Percentiles rank a stretch among this genome's conserved stretches.
Evolutionary conservation across 2,797 vertebrate genomes (phyloP).

Genomic region (Cirrhinus molitorella): DNA sequence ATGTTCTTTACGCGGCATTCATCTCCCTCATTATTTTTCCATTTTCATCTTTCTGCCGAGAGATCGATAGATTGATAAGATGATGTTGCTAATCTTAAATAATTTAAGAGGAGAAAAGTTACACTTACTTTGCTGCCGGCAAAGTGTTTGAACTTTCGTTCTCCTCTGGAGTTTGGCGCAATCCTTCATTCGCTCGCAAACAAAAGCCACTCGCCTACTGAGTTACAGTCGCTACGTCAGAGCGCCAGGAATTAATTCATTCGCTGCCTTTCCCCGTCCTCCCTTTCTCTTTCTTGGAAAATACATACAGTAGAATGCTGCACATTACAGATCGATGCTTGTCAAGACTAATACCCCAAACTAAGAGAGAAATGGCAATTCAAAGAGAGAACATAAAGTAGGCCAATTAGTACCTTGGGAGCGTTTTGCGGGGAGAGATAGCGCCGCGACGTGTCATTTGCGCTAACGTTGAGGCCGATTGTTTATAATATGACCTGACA

Average conservation of each 20-base stretch:
- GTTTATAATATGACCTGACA: slow-evolving; percentile 88
- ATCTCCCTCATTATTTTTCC: slow-evolving; percentile 87
- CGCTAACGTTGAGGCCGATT: slow-evolving; percentile 77
- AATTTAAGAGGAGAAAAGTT: slow-evolving; percentile 82
- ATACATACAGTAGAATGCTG: slow-evolving; percentile 55
- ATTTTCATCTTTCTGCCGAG: slow-evolving; percentile 86
- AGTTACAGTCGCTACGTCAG: slow-evolving; percentile 1
- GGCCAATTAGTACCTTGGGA: slow-evolving; percentile 85
- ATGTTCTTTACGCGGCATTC: slow-evolving; percentile 85
- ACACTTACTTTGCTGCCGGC: slow-evolving; percentile 79
- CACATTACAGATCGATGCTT: slow-evolving; percentile 74
- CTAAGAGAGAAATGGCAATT: slow-evolving; percentile 79
- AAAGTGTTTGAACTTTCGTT: slow-evolving; percentile 82
- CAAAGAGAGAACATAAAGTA: slow-evolving; percentile 81
- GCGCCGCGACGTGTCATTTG: slow-evolving; percentile 79
- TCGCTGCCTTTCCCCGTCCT: slow-evolving; percentile 68
- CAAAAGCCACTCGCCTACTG: slow-evolving; percentile 14
- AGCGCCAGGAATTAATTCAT: slow-evolving; percentile 67
- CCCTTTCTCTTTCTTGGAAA: slow-evolving; percentile 54
- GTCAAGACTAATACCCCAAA: slow-evolving; percentile 80
- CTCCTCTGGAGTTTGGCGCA: slow-evolving; percentile 71
- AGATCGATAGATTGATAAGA: slow-evolving; percentile 89
- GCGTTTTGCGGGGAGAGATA: slow-evolving; percentile 80
- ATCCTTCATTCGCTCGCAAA: slow-evolving; percentile 43
- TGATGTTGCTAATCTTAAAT: slow-evolving; percentile 87